Base-by-base conservation (phyloP, 1,140 invertebrate species). In the Luehdorfia chinensis region DNA sequence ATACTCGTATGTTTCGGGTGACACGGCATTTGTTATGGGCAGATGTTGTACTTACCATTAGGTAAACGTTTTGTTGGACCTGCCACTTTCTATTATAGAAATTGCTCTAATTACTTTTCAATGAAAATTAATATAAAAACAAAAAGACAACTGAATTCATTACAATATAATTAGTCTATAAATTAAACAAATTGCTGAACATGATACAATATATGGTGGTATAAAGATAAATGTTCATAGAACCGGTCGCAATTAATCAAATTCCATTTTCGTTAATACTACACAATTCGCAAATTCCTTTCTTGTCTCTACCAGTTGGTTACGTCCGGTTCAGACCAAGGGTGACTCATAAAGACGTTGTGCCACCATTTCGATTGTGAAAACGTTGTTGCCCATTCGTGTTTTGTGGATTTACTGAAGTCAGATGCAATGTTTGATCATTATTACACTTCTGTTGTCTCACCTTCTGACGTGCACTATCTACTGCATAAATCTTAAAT, bases 201-300 rank as follows among this genome's bases (percentile, higher is more conserved):
- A n/a, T n/a, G n/a, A n/a, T n/a, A n/a, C n/a, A n/a, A n/a, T n/a
- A n/a, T n/a, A 41, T 16, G 9, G 18, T 25, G 23, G 34, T 41
- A 14, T 14, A 23, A 25, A 41, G 12, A 16, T 14, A 2, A 16
- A 43, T 30, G 25, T 43, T 12, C 13, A 16, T 11, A 28, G 28
- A 43, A 43, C 25, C 16, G 39, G 39, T 43, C 4, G 23, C 14
- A 16, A 9, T 43, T 16, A 43, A 43, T 43, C 39, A 43, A 43
- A 28, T 31, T 5, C 5, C 9, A 8, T 7, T 8, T 8, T 27
- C 7, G 23, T 27, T 1, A 25, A 19, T 23, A 7, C 28, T 43
- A 9, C 39, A 0, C 14, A 43, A 43, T 43, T 18, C 4, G 25
- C 25, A 27, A 27, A 25, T 28, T 30, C 18, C 25, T 15, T 43